Conservation (phyloP, 2,888 invertebrate species). For the Callyntrura sp. region DNA sequence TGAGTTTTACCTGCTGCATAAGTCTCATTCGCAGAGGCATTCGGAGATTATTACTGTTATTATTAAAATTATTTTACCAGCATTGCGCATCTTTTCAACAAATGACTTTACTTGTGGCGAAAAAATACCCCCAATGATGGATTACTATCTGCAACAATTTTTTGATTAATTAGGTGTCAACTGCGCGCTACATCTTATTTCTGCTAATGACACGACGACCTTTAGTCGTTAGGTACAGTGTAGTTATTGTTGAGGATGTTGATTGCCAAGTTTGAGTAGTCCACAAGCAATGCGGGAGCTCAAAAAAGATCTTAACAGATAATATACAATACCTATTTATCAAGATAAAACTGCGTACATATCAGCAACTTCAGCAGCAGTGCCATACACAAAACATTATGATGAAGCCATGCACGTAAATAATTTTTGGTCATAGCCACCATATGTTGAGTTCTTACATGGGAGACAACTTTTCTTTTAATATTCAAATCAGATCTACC, state of each 20-base stretch:
- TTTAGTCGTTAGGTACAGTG: neutral
- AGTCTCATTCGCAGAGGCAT: no score
- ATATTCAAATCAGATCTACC: slow-evolving; percentile 47
- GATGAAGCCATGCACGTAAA: neutral
- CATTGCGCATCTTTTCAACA: no score
- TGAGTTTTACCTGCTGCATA: no score
- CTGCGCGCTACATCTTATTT: slow-evolving; percentile 28
- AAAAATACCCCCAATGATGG: no score
- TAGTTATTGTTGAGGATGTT: slow-evolving; percentile 18
- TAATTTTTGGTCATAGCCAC: no score
- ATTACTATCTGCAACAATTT: neutral
- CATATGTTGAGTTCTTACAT: no score
- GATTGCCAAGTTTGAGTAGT: slow-evolving; percentile 37
- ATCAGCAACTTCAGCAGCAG: no score
- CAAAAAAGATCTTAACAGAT: neutral
- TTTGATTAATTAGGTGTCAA: slow-evolving; percentile 68
- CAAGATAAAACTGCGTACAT: neutral
- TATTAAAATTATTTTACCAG: no score
- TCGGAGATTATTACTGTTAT: no score
- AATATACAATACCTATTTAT: neutral
- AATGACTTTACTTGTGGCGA: no score
- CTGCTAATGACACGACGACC: slow-evolving; percentile 52
- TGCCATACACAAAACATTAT: no score
- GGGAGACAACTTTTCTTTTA: slow-evolving; percentile 20
- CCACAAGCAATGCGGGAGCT: neutral